Conservation (phyloP, 2,797 vertebrate species). For the Argya squamiceps region DNA sequence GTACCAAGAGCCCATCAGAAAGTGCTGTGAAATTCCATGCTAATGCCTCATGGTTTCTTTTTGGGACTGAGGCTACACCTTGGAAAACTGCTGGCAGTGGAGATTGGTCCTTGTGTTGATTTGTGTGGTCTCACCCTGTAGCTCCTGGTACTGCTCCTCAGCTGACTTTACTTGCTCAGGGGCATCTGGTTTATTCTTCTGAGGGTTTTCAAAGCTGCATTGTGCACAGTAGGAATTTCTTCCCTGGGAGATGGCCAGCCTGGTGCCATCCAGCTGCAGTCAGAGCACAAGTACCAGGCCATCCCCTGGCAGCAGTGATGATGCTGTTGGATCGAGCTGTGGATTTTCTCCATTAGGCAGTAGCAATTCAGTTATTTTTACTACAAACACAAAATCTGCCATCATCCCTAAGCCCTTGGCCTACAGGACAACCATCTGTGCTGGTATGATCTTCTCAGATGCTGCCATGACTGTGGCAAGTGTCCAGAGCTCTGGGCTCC, state of each 20-base stretch:
- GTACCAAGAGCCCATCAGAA: background rate
- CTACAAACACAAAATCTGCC: slow-evolving; percentile 29
- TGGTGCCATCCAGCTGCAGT: background rate
- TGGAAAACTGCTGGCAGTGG: background rate
- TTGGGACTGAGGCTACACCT: background rate
- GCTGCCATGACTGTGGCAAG: slow-evolving; percentile 13
- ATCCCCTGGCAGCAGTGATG: rapidly evolving
- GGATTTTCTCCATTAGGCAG: background rate
- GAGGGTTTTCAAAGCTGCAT: background rate
- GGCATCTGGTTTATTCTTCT: background rate
- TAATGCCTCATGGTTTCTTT: background rate
- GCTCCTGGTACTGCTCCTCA: background rate
- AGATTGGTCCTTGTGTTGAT: background rate
- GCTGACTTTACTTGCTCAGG: background rate
- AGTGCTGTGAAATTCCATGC: background rate
- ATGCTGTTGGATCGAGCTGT: rapidly evolving
- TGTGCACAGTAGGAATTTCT: background rate
- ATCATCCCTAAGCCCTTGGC: background rate
- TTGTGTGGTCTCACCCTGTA: background rate
- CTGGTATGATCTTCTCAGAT: background rate
- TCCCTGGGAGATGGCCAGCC: background rate
- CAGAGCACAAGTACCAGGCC: rapidly evolving
- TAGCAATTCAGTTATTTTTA: slow-evolving; percentile 18
- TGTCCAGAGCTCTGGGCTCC: background rate
- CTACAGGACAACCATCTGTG: slow-evolving; percentile 37